Percentiles rank a stretch among this genome's conserved stretches.
phyloP scores from a whole-genome alignment of 1,140 invertebrate genomes.

The Plectrocnemia conspersa region DNA sequence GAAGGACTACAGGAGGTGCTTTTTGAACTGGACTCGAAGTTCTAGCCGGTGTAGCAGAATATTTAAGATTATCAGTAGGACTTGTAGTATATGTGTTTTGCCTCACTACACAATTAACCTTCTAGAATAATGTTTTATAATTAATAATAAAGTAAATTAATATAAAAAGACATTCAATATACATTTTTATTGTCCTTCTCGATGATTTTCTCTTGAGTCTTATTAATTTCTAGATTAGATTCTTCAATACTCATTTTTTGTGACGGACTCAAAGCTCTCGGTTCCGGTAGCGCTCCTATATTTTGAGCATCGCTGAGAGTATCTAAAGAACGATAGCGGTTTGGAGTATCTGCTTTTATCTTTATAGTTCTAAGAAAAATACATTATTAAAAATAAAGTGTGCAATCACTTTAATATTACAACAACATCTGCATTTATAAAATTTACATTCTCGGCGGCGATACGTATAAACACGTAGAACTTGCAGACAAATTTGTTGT shows the following conservation, averaged over 20 bases:
- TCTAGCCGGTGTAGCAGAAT: neutral
- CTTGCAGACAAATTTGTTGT: constrained; percentile 15
- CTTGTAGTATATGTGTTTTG: constrained; percentile 29
- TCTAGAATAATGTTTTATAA: constrained; percentile 5
- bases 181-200: neutral
- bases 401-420: constrained; percentile 11
- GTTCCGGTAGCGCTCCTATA: constrained; percentile 12
- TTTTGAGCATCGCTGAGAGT: constrained; percentile 37
- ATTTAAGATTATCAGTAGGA: constrained; percentile 11
- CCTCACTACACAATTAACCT: neutral
- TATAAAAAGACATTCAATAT: neutral
- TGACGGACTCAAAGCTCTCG: constrained; percentile 2
- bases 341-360: constrained; percentile 42
- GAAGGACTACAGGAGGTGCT: constrained; percentile 1
- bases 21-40: constrained; percentile 22
- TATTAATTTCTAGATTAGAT: neutral
- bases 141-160: constrained; percentile 2
- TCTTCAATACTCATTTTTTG: constrained; percentile 3
- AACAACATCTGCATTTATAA: neutral
- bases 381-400: constrained; percentile 6
- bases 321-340: constrained; percentile 45
- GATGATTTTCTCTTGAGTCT: neutral
- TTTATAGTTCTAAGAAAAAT: constrained; percentile 14
- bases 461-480: constrained; percentile 10
- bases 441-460: constrained; percentile 3